Evolutionary conservation across 2,797 vertebrate species (phyloP).

Genomic region (Sebastolobus altivelis): DNA sequence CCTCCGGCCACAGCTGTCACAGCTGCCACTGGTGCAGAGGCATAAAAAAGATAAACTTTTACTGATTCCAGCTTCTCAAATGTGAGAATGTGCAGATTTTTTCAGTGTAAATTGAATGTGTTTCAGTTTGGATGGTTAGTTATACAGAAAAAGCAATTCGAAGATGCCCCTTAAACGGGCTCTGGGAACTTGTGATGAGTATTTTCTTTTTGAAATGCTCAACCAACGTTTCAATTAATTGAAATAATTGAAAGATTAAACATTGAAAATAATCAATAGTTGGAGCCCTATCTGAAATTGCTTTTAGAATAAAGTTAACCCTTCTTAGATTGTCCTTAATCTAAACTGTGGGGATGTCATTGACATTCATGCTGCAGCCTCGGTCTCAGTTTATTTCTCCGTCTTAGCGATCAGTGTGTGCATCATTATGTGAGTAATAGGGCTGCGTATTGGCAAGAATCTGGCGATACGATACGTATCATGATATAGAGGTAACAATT

Average conservation of each 20-base stretch:
- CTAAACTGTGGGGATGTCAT: slow-evolving; percentile 21
- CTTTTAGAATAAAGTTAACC: not conserved
- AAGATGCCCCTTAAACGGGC: not conserved
- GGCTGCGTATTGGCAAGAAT: too few species aligned
- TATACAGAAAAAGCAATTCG: not conserved
- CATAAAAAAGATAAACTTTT: too few species aligned
- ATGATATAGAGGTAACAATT: too few species aligned
- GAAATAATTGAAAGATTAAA: not conserved
- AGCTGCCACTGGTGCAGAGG: too few species aligned
- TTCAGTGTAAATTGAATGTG: not conserved
- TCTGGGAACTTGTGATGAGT: not conserved
- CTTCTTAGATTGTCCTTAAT: slow-evolving; percentile 1
- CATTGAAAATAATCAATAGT: slow-evolving; percentile 8
- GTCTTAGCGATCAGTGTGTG: slow-evolving; percentile 12
- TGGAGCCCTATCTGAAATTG: not conserved
- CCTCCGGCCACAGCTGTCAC: too few species aligned
- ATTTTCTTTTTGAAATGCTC: not conserved
- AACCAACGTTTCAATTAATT: not conserved
- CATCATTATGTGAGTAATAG: slow-evolving; percentile 1
- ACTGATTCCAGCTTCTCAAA: not conserved
- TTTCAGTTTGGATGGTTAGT: not conserved
- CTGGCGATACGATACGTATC: too few species aligned
- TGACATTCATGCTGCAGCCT: slow-evolving; percentile 37
- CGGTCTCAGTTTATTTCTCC: slow-evolving; percentile 14
- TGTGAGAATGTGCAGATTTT: not conserved